A percentile compares a stretch with the other conserved stretches of the same genome.
Evolutionary conservation across 1,140 invertebrate genomes (phyloP).

Genomic region (Penaeus japonicus): DNA sequence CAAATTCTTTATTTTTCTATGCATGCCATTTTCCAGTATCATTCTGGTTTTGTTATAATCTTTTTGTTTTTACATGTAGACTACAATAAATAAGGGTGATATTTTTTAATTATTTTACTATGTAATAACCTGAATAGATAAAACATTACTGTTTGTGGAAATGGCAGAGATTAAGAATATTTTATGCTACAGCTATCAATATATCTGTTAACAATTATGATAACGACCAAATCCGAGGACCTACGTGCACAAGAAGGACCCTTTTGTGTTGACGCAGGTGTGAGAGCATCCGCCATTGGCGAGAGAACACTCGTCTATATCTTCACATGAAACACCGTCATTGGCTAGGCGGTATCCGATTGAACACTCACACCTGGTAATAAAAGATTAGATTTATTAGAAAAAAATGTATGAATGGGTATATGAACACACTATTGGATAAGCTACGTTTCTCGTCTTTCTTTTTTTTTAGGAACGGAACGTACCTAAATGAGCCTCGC

Average conservation of each 20-base stretch:
- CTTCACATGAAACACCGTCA: conserved; percentile 67
- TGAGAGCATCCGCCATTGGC: conserved; percentile 68
- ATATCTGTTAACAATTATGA: background rate
- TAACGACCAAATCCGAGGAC: conserved; percentile 50
- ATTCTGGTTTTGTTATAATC: too few species aligned
- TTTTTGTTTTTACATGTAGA: too few species aligned
- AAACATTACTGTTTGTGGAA: background rate
- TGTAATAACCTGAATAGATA: background rate
- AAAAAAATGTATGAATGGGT: background rate
- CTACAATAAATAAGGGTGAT: too few species aligned
- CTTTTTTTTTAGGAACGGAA: too few species aligned
- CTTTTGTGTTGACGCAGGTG: conserved; percentile 67
- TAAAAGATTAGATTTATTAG: background rate
- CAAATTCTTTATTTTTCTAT: too few species aligned
- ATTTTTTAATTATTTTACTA: too few species aligned
- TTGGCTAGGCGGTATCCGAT: conserved; percentile 64
- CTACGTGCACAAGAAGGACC: conserved; percentile 68
- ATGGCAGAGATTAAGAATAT: too few species aligned
- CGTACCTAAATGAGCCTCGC: conserved; percentile 68
- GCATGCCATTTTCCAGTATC: too few species aligned
- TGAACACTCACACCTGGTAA: conserved; percentile 61
- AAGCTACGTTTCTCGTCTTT: too few species aligned
- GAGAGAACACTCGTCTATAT: conserved; percentile 73
- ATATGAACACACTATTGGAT: too few species aligned
- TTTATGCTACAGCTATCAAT: conserved; percentile 9